These are phyloP conservation scores for Mus caroli DNA, from an alignment of 2,797 vertebrate genomes.

Conservation along the genomic window DNA sequence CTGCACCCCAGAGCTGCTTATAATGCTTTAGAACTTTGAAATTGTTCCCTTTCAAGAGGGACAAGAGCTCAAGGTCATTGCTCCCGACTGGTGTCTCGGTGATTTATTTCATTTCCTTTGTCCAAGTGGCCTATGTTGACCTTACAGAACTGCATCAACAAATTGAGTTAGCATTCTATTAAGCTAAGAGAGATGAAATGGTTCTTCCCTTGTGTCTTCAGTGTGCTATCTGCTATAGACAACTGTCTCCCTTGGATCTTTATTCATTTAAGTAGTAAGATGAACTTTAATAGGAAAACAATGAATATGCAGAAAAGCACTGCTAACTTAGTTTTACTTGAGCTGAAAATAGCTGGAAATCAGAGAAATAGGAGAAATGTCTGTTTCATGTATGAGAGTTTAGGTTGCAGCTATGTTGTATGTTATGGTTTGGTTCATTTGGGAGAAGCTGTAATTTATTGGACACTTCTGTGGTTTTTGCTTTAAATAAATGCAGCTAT, in stretches of 20 bases:
- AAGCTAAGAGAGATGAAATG: conserved; percentile 77
- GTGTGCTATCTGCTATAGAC: neutral
- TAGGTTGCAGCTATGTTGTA: neutral
- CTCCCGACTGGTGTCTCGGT: conserved; percentile 60
- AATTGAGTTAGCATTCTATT: conserved; percentile 74
- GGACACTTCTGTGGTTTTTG: neutral
- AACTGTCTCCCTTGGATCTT: neutral
- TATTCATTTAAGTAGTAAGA: conserved; percentile 43
- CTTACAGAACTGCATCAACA: conserved; percentile 74
- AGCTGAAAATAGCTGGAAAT: conserved; percentile 60
- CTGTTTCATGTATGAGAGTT: neutral
- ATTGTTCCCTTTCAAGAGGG: conserved; percentile 1
- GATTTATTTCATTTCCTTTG: conserved; percentile 75
- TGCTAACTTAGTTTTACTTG: conserved; percentile 21
- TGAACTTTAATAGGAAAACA: conserved; percentile 66
- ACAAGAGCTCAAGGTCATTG: conserved; percentile 75
- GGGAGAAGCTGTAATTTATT: neutral
- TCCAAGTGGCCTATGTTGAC: conserved; percentile 60
- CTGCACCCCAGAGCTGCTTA: conserved; percentile 51
- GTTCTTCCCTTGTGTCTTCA: neutral
- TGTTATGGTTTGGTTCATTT: neutral
- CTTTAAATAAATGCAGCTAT: conserved; percentile 4
- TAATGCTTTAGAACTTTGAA: conserved; percentile 71
- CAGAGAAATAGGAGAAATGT: neutral
- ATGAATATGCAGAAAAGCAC: conserved; percentile 5